Conservation (phyloP, 2,888 invertebrate species). For the Drosophila heteroneura region DNA sequence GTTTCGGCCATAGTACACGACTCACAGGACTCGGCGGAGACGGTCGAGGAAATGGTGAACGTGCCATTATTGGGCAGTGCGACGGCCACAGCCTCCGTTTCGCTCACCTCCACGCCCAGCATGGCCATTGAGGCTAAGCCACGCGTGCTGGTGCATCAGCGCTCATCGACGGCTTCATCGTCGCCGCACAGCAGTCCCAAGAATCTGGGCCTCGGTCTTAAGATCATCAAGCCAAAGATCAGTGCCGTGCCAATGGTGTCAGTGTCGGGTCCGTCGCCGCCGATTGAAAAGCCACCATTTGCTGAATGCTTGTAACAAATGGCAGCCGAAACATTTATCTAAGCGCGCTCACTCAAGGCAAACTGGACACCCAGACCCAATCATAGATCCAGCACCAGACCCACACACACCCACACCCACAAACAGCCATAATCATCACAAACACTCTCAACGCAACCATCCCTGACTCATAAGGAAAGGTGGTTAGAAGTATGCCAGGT, state of each 20-base stretch:
- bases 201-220: slow-evolving; percentile 71
- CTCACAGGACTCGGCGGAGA: slow-evolving; percentile 79
- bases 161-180: slow-evolving; percentile 81
- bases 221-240: slow-evolving; percentile 78
- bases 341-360: slow-evolving; percentile 78
- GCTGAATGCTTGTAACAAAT: slow-evolving; percentile 85
- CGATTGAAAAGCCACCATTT: slow-evolving; percentile 87
- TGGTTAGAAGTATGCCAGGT: slow-evolving; percentile 70
- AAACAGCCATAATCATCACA: background rate
- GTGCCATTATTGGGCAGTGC: slow-evolving; percentile 68
- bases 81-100: slow-evolving; percentile 59
- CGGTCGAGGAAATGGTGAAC: slow-evolving; percentile 79
- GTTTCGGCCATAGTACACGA: slow-evolving; percentile 64
- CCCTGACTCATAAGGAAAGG: slow-evolving; percentile 32
- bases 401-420: background rate
- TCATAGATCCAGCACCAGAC: slow-evolving; percentile 25
- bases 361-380: slow-evolving; percentile 56
- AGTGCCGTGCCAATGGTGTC: slow-evolving; percentile 89
- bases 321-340: slow-evolving; percentile 86
- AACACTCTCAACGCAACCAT: slow-evolving; percentile 5
- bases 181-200: slow-evolving; percentile 83
- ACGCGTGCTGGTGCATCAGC: slow-evolving; percentile 82
- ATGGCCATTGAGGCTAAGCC: slow-evolving; percentile 67
- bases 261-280: slow-evolving; percentile 92
- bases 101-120: slow-evolving; percentile 54